A percentile compares a stretch with the other conserved stretches of the same genome.
Evolutionary conservation across 2,797 vertebrate species (phyloP).

Genomic region (Nyctibius grandis): DNA sequence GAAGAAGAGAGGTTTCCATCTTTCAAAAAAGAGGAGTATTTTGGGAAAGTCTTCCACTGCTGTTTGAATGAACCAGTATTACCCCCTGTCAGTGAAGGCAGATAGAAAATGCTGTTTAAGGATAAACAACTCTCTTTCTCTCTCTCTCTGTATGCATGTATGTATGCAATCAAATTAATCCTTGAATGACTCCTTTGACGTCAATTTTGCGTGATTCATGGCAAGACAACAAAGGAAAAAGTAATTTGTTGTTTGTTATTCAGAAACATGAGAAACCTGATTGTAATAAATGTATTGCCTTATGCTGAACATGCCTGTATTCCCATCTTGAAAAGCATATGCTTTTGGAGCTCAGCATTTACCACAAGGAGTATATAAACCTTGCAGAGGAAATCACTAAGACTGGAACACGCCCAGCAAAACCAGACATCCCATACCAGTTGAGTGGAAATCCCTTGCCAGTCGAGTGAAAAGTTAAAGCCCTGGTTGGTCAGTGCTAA

Average conservation of each 20-base stretch:
- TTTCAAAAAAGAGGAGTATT: neutral
- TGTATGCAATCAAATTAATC: constrained; percentile 1
- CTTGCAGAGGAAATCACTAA: neutral
- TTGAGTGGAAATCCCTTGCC: neutral
- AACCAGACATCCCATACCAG: neutral
- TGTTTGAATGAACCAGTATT: neutral
- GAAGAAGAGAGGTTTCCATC: neutral
- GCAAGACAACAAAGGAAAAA: neutral
- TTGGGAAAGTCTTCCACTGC: neutral
- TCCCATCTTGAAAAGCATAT: neutral
- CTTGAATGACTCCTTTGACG: neutral
- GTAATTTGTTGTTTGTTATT: neutral
- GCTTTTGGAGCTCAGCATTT: neutral
- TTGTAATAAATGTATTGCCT: neutral
- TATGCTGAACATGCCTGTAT: neutral
- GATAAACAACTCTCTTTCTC: neutral
- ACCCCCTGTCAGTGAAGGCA: neutral
- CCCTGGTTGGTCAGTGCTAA: neutral
- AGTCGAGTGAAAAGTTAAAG: neutral
- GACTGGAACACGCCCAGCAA: neutral
- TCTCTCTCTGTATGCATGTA: neutral
- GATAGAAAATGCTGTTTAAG: neutral
- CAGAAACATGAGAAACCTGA: neutral
- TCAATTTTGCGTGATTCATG: neutral
- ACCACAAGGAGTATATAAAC: neutral